Evolutionary conservation across 2,797 vertebrate species (phyloP).

Genomic region (Chaenodraco wilsoni): DNA sequence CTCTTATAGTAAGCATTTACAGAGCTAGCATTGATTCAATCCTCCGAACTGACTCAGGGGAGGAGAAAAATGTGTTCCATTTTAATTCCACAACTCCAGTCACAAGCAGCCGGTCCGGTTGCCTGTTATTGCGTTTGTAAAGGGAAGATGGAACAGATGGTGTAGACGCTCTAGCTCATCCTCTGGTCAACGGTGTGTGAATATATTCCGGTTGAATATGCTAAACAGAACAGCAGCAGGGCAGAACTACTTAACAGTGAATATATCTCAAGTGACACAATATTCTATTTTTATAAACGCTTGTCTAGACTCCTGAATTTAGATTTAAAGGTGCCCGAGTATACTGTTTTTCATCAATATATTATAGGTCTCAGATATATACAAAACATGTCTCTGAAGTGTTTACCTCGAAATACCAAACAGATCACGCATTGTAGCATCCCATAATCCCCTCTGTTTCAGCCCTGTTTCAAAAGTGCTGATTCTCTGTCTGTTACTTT

Average conservation of each 20-base stretch:
- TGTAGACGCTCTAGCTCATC: slow-evolving; percentile 20
- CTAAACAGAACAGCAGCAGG: slow-evolving; percentile 3
- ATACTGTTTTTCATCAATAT: no score
- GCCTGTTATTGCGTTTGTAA: slow-evolving; percentile 8
- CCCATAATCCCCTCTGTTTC: no score
- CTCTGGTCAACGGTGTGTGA: slow-evolving; percentile 38
- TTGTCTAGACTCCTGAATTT: background rate
- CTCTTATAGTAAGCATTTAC: background rate
- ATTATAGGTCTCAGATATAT: no score
- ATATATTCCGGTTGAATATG: slow-evolving; percentile 16
- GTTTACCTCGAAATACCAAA: no score
- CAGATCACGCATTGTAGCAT: no score
- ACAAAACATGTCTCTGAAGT: no score
- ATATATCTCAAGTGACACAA: background rate
- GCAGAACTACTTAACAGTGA: slow-evolving; percentile 9
- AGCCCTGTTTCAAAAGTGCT: no score
- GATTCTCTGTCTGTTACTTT: no score
- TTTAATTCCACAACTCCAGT: slow-evolving; percentile 19
- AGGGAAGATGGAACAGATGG: slow-evolving; percentile 50
- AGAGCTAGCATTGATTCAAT: background rate
- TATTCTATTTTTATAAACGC: background rate
- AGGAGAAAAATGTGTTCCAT: background rate
- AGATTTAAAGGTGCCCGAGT: background rate
- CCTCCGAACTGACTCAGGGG: no score
- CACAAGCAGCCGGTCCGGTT: slow-evolving; percentile 25